Conservation (phyloP, 2,797 vertebrate genomes). For the Acomys russatus region DNA sequence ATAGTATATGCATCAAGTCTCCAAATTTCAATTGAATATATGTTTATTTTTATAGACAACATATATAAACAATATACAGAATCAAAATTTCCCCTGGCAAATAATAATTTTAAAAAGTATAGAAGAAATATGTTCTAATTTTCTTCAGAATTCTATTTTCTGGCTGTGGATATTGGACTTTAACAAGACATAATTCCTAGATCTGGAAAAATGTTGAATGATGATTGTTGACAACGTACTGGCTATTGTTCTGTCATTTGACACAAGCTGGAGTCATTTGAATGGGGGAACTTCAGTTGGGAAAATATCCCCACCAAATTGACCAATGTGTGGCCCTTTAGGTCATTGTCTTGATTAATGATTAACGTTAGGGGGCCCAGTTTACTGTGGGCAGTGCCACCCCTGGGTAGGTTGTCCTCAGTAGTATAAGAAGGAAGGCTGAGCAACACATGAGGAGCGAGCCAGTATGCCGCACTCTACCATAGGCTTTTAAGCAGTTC, state of each 20-base stretch:
- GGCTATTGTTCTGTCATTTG: not conserved
- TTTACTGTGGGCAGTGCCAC: not conserved
- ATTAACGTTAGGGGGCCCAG: not conserved
- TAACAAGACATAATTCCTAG: not conserved
- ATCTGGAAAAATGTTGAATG: not conserved
- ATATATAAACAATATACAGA: conserved; percentile 23
- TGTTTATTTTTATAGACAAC: conserved; percentile 25
- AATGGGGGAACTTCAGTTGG: not conserved
- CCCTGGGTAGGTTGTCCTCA: not conserved
- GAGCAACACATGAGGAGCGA: not conserved
- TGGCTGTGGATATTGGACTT: not conserved
- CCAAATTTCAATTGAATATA: not conserved
- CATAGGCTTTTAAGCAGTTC: not conserved
- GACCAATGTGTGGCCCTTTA: too few species aligned
- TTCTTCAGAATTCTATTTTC: conserved; percentile 16
- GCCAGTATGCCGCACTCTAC: not conserved
- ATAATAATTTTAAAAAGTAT: not conserved
- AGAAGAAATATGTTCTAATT: not conserved
- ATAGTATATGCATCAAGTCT: conserved; percentile 37
- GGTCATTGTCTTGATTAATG: not conserved
- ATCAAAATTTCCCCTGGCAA: conserved; percentile 18
- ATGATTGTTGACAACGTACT: not conserved
- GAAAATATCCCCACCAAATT: not conserved
- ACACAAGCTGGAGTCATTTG: not conserved
- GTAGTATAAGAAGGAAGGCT: not conserved